Evolutionary conservation across 2,888 invertebrate species (phyloP).

Genomic region (Pediacus dermestoides): DNA sequence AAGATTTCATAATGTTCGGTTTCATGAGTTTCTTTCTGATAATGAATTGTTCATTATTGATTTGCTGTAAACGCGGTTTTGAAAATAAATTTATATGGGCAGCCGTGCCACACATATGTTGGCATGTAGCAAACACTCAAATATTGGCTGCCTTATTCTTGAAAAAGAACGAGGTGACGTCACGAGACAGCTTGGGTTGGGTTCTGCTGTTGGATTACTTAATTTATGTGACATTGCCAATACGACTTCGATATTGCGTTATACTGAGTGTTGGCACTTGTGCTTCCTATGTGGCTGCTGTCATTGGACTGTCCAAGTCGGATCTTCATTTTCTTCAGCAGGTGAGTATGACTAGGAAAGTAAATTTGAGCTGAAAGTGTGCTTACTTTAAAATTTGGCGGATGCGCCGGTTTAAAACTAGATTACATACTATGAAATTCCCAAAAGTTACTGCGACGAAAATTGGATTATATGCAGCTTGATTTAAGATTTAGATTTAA

Average conservation of each 20-base stretch:
- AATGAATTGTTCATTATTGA: constrained; percentile 45
- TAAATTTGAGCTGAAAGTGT: too few species aligned
- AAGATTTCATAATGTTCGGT: constrained; percentile 45
- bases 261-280: constrained; percentile 60
- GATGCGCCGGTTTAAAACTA: too few species aligned
- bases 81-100: constrained; percentile 51
- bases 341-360: constrained; percentile 47
- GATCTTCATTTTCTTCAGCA: constrained; percentile 53
- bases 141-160: constrained; percentile 60
- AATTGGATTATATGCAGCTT: too few species aligned
- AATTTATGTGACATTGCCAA: constrained; percentile 69
- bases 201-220: constrained; percentile 68
- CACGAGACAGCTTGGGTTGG: constrained; percentile 69
- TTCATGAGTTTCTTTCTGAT: constrained; percentile 46
- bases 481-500: too few species aligned
- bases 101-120: constrained; percentile 62
- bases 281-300: constrained; percentile 58
- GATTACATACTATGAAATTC: too few species aligned
- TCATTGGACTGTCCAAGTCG: constrained; percentile 56
- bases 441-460: too few species aligned
- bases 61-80: constrained; percentile 44
- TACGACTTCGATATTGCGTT: constrained; percentile 62
- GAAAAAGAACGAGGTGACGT: constrained; percentile 56
- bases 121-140: constrained; percentile 62
- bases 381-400: too few species aligned